Conservation (phyloP, 2,113 vertebrate genomes). For the Upupa epops region DNA sequence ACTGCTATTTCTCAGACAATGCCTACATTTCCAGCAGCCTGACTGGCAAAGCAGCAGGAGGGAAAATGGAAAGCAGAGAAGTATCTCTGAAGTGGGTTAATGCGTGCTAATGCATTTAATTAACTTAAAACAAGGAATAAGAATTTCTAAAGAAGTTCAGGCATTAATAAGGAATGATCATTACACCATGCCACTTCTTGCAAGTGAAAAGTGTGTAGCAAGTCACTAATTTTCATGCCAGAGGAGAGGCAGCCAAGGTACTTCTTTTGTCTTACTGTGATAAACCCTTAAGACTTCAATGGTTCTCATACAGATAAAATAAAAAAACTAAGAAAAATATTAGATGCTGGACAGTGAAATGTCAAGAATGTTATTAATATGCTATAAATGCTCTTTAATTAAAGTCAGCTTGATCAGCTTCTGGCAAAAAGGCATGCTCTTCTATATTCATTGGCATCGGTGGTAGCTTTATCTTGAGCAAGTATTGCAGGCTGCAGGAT, state of each 20-base stretch:
- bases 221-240: background rate
- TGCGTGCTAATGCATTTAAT: background rate
- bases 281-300: background rate
- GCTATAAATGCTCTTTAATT: background rate
- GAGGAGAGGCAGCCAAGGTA: background rate
- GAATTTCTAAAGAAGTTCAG: background rate
- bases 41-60: background rate
- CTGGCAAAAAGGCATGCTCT: background rate
- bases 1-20: background rate
- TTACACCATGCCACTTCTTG: background rate
- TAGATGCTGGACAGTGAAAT: background rate
- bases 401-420: background rate
- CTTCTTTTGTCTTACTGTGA: background rate
- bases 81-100: background rate
- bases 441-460: background rate
- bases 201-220: background rate
- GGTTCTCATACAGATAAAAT: background rate
- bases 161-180: background rate
- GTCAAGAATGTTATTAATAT: background rate
- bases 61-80: background rate
- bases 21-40: background rate
- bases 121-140: background rate
- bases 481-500: background rate
- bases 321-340: background rate
- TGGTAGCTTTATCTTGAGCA: background rate